phyloP scores from a whole-genome alignment of 1,140 invertebrate genomes.

The Drosophila prosaltans region DNA sequence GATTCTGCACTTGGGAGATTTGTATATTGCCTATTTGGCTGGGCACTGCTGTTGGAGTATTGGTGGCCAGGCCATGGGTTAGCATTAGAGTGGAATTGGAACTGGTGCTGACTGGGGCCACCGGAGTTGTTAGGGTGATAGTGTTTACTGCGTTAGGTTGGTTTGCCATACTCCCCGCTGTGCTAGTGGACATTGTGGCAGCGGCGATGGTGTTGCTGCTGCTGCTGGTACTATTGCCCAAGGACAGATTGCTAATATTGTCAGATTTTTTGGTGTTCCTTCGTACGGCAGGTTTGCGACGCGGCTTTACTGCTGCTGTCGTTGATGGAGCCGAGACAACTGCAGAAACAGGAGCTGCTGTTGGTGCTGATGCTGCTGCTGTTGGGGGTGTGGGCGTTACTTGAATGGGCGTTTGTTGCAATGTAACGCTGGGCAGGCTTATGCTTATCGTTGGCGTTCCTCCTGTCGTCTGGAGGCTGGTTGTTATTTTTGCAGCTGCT shows the following conservation, averaged over 20 bases:
- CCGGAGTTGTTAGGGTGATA: slow-evolving; percentile 48
- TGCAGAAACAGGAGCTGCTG: too few relatives aligned
- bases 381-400: slow-evolving; percentile 41
- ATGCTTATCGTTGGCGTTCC: slow-evolving; percentile 66
- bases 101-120: slow-evolving; percentile 8
- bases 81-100: slow-evolving; percentile 48
- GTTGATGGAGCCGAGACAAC: slow-evolving; percentile 39
- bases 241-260: slow-evolving; percentile 7
- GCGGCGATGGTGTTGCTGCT: slow-evolving; percentile 32
- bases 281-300: slow-evolving; percentile 74
- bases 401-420: slow-evolving; percentile 8
- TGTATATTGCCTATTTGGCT: slow-evolving; percentile 83
- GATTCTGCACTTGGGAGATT: slow-evolving; percentile 75
- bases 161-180: too few relatives aligned
- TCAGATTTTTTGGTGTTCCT: slow-evolving; percentile 75
- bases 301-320: slow-evolving; percentile 72
- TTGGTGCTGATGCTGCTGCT: slow-evolving; percentile 15
- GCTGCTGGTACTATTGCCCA: slow-evolving; percentile 16
- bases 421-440: slow-evolving; percentile 43
- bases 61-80: slow-evolving; percentile 38
- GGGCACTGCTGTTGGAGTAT: slow-evolving; percentile 69
- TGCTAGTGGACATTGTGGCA: not conserved
- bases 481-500: slow-evolving; percentile 40
- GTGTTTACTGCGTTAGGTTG: slow-evolving; percentile 37
- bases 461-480: slow-evolving; percentile 20